Evolutionary conservation across 2,113 vertebrate genomes (phyloP), one percentile per base, ranked within the genome.

Genomic region (Perognathus longimembris): DNA sequence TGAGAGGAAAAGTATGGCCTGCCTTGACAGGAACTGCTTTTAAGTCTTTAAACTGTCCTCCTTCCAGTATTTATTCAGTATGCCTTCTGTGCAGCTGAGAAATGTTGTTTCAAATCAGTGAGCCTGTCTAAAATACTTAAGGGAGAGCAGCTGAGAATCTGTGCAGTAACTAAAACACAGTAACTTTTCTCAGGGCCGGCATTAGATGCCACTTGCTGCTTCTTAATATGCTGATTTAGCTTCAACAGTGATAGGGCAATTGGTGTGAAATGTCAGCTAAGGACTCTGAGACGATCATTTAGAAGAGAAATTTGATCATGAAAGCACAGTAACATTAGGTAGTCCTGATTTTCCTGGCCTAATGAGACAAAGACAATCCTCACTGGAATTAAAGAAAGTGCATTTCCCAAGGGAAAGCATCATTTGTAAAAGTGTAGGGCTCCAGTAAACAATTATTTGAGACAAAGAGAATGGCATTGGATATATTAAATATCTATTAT

Each of bases 21-120:
- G 80, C 74, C 87, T 75, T 92, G 94, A 95, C 89, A 95, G 88
- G 91, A 91, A 42, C 61, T 88, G 94, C 73, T 89, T 92, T 82
- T 83, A 90, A 80, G 88, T 93, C 85, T 77, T 87, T 97, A 76
- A 95, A 30, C 26, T 94, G 74, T 96, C 93, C 91, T 88, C 67
- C 74, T 95, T 79, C 84, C 66, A 42, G 59, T 83, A 85, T 76
- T 95, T 97, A 75, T 86, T 50, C 77, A 0, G 21, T n/a, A 5
- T 84, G 20, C 22, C 28, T n/a, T 87, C 85, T 70, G 5, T 17
- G 63, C 61, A 89, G 91, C 75, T 92, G 17, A 89, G 32, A 89
- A 50, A 2, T 40, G 57, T 71, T 89, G 63, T 17, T 77, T 90
- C 28, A 22, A 92, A 88, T 30, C 95, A 59, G 32, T 5, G 80